phyloP scores from a whole-genome alignment of 2,113 vertebrate genomes.

The Mobula hypostoma region DNA sequence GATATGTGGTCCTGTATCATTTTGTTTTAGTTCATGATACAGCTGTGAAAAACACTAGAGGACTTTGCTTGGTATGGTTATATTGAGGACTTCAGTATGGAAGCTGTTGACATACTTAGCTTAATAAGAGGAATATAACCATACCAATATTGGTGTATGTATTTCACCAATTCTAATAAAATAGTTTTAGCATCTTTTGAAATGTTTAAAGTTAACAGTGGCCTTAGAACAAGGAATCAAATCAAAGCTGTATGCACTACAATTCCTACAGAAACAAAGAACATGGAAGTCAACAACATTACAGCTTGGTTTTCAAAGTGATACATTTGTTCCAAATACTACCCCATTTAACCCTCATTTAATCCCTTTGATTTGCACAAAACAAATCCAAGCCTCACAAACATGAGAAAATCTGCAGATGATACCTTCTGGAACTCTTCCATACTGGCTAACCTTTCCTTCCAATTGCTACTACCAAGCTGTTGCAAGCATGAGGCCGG shows the following conservation, averaged over 20 bases:
- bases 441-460: slow-evolving; percentile 94
- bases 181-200: too few species aligned
- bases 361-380: not conserved
- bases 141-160: too few species aligned
- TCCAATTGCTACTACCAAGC: slow-evolving; percentile 90
- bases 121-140: not conserved
- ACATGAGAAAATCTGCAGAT: too few species aligned
- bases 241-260: too few species aligned
- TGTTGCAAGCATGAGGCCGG: slow-evolving; percentile 82
- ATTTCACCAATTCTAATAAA: not conserved
- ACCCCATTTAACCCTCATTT: not conserved
- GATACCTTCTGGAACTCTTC: slow-evolving; percentile 91
- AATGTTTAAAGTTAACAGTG: too few species aligned
- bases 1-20: too few species aligned
- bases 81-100: too few species aligned
- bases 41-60: too few species aligned
- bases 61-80: too few species aligned
- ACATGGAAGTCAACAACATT: not conserved
- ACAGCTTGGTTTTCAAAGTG: not conserved
- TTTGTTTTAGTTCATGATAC: too few species aligned
- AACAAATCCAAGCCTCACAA: not conserved
- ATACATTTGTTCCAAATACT: not conserved
- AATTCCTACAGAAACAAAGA: not conserved
- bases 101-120: too few species aligned
- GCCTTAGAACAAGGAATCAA: too few species aligned